Conservation (phyloP, 2,113 vertebrate species). For the Psilopsiagon aymara region DNA sequence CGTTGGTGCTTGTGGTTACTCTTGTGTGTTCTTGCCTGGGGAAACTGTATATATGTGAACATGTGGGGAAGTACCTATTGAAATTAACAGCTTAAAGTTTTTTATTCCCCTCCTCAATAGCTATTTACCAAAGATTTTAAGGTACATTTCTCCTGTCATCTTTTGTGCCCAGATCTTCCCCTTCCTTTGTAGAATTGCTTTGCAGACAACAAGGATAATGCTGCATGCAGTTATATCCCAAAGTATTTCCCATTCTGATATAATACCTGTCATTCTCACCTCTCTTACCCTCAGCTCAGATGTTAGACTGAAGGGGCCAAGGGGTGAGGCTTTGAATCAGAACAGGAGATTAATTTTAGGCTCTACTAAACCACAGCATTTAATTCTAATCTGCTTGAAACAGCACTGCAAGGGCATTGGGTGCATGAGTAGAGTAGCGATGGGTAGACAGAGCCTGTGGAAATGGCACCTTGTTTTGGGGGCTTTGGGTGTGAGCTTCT, state of each 20-base stretch:
- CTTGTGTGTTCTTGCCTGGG: not conserved
- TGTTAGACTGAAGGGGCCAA: not conserved
- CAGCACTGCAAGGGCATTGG: not conserved
- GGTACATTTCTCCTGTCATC: not conserved
- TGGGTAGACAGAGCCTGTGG: not conserved
- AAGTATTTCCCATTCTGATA: not conserved
- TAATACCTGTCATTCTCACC: not conserved
- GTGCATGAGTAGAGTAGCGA: not conserved
- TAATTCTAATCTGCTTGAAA: accelerated
- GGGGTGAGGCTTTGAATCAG: not conserved
- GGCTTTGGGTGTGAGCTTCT: not conserved
- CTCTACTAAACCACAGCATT: not conserved
- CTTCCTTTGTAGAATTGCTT: not conserved
- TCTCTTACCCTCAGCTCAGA: not conserved
- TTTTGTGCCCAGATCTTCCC: not conserved
- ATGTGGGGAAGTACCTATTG: not conserved
- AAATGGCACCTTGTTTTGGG: not conserved
- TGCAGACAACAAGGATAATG: not conserved
- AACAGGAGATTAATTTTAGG: not conserved
- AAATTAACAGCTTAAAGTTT: not conserved
- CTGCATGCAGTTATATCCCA: not conserved
- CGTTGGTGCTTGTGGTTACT: not conserved
- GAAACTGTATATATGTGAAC: not conserved
- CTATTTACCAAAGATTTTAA: not conserved
- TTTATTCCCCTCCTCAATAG: not conserved